A percentile compares a stretch with the other conserved stretches of the same genome.
Evolutionary conservation across 2,113 vertebrate species (phyloP).

Genomic region (Actinemys pallida): DNA sequence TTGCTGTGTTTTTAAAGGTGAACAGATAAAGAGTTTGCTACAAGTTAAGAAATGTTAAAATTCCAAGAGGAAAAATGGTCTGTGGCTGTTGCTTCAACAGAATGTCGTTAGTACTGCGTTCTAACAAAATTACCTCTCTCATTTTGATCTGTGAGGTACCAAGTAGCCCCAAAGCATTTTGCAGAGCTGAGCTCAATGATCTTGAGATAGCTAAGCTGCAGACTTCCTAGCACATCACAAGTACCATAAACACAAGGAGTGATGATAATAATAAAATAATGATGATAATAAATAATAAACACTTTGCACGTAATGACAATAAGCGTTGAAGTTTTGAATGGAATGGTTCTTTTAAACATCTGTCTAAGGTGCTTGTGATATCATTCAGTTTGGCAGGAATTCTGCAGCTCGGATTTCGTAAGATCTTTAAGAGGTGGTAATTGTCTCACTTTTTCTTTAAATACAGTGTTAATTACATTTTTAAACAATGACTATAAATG

Average conservation of each 20-base stretch:
- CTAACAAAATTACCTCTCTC: not conserved
- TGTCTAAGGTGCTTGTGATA: conserved; percentile 34
- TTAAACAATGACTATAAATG: conserved; percentile 45
- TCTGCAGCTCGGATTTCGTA: not conserved
- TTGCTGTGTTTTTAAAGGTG: not conserved
- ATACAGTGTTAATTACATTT: conserved; percentile 40
- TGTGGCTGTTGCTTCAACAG: not conserved
- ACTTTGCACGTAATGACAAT: not conserved
- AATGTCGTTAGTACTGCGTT: not conserved
- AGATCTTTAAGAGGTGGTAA: conserved; percentile 58
- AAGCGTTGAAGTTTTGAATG: conserved; percentile 6
- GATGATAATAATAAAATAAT: not conserved
- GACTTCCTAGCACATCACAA: not conserved
- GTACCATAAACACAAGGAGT: not conserved
- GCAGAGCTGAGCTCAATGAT: not conserved
- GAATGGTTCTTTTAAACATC: not conserved
- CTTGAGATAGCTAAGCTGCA: not conserved
- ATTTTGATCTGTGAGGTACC: not conserved
- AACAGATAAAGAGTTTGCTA: not conserved
- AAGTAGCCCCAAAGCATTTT: not conserved
- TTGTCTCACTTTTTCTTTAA: conserved; percentile 63
- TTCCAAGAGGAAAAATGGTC: not conserved
- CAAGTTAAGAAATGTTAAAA: not conserved
- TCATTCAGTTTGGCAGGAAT: conserved; percentile 41
- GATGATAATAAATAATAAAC: not conserved